Base-by-base conservation (phyloP, 2,888 invertebrate genomes). In the Apotomis betuletana region DNA sequence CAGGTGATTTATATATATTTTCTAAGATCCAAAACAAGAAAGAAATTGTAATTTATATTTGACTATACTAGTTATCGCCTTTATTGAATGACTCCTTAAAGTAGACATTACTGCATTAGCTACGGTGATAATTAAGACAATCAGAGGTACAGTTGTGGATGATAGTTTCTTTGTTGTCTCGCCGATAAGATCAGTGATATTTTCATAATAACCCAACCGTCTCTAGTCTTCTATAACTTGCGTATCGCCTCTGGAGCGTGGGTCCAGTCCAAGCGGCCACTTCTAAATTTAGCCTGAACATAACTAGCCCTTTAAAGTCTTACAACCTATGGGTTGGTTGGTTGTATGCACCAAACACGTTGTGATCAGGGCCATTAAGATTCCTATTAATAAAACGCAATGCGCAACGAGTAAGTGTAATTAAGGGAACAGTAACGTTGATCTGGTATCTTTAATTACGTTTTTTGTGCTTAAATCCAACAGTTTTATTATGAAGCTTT, bases 261-360 rank as follows among this genome's bases (percentile, higher is more conserved):
- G 78, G 70, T 78, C 76, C 82, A 83, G 83, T 84, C 82, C 78
- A 77, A 78, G 77, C 80, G 70, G 80, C 83, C 81, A 81, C 84
- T 88, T 87, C 90, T 90, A 90, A 87, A 88, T 89, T 86, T 89
- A 90, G 87, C 85, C 79, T 78, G 81, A 78, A 85, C 84, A 85
- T 83, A 87, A 83, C 83, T 81, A 84, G 81, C 83, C 85, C 87
- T 87, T 90, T 86, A 87, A 87, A 81, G 61, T 61, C 61, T 57
- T 13, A 57, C 64, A 15, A 46, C 59, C 58, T 54, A 55, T 64
- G 54, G 27, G 27, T 27, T 27, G 27, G 27, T 27, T 27, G 27
- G 27, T 27, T 27, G 27, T 27, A 27, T 27, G 46, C 46, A 36
- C 55, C 57, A 52, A 67, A 67, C 70, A 70, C 44, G 61, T 52